Percentiles rank a stretch among this genome's conserved stretches.
phyloP scores from a whole-genome alignment of 2,113 vertebrate species.

The Lonchura striata region DNA sequence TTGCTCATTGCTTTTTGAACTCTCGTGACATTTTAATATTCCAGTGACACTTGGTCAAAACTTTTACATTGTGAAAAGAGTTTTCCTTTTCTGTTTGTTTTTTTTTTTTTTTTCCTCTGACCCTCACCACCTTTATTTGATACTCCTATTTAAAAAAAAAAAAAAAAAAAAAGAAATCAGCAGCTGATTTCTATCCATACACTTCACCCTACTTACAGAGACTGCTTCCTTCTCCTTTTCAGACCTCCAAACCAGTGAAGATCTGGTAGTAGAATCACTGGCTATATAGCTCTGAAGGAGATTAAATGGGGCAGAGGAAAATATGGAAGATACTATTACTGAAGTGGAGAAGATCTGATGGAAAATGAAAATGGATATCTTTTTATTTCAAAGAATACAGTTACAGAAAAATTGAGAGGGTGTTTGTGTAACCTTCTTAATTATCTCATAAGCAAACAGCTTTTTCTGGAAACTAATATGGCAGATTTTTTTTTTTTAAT shows the following conservation, averaged over 20 bases:
- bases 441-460: not conserved
- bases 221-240: not conserved
- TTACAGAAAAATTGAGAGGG: not conserved
- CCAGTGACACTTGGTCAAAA: not conserved
- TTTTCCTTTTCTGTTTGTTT: not conserved
- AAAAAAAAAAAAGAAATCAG: not conserved
- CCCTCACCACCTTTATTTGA: not conserved
- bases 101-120: not conserved
- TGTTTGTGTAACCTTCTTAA: not conserved
- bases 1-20: not conserved
- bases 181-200: not conserved
- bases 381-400: not conserved
- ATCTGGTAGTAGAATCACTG: not conserved
- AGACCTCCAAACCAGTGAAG: not conserved
- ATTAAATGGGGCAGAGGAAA: not conserved
- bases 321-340: not conserved
- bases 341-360: not conserved
- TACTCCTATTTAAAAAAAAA: fast-evolving
- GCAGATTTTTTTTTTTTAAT: not conserved
- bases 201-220: not conserved
- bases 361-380: not conserved
- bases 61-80: not conserved
- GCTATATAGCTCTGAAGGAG: not conserved
- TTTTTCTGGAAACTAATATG: not conserved
- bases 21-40: not conserved